These are phyloP conservation scores for Falco novaeseelandiae DNA, from an alignment of 2,797 vertebrate genomes.

Conservation along the genomic window DNA sequence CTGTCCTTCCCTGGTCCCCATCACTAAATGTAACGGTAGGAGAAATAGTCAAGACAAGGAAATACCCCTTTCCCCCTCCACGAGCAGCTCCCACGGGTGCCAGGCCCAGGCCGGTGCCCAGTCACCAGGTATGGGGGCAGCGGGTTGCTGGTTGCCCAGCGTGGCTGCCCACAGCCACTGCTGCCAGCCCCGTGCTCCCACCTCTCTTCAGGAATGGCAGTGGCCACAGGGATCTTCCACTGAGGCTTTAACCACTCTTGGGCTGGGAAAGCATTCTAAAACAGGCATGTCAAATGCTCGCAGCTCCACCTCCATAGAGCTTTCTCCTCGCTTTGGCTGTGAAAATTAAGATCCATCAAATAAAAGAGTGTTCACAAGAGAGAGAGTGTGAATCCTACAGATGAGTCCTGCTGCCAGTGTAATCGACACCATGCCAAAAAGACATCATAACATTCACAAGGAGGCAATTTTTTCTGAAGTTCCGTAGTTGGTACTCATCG, in stretches of 20 bases:
- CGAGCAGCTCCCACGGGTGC: fast-evolving
- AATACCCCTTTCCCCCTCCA: neutral
- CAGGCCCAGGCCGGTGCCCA: neutral
- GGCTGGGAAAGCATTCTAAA: neutral
- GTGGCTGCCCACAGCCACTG: fast-evolving
- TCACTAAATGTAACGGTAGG: neutral
- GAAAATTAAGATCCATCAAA: neutral
- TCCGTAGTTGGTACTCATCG: fast-evolving
- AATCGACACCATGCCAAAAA: neutral
- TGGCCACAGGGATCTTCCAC: neutral
- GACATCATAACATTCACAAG: neutral
- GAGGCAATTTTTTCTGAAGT: neutral
- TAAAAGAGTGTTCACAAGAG: no score
- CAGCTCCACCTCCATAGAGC: neutral
- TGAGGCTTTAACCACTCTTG: neutral
- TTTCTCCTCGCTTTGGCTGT: neutral
- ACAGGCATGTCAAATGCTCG: fast-evolving
- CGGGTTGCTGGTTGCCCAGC: neutral
- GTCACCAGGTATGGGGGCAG: fast-evolving
- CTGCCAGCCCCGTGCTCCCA: fast-evolving
- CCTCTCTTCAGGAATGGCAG: neutral
- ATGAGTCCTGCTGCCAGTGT: neutral
- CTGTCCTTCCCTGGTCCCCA: neutral
- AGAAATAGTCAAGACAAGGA: neutral
- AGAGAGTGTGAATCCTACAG: neutral